These are phyloP conservation scores for Sipha maydis DNA, from an alignment of 2,888 invertebrate genomes.

Conservation along the genomic window DNA sequence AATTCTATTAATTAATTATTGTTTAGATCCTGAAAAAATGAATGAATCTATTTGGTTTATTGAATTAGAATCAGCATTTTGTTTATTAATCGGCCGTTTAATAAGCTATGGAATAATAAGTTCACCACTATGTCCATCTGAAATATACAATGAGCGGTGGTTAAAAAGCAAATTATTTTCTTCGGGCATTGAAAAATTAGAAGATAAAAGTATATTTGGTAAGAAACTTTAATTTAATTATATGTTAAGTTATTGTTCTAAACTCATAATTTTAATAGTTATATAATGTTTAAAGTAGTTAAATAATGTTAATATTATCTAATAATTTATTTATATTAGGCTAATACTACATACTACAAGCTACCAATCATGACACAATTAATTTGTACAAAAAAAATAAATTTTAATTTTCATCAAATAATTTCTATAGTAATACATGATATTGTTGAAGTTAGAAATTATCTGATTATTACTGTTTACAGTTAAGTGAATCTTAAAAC, in stretches of 20 bases:
- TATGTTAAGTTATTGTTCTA: not conserved
- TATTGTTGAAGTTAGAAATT: no score
- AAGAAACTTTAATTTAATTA: conserved; percentile 6
- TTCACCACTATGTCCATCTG: conserved; percentile 68
- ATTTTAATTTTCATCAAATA: no score
- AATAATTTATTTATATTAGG: no score
- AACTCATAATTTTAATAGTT: no score
- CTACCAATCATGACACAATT: no score
- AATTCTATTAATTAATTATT: not conserved
- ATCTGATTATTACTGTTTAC: no score
- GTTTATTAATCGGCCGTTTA: conserved; percentile 72
- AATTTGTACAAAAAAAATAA: no score
- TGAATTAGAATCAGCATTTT: conserved; percentile 73
- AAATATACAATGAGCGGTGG: conserved; percentile 69
- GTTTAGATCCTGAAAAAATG: conserved; percentile 42
- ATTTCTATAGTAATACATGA: no score
- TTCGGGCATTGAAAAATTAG: conserved; percentile 59
- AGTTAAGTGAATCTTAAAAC: no score
- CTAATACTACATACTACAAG: no score
- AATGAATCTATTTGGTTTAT: conserved; percentile 71
- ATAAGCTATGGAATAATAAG: conserved; percentile 72
- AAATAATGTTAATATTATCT: no score
- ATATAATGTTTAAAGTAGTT: no score
- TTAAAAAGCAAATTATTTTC: conserved; percentile 67
- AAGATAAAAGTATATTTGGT: conserved; percentile 60